These are phyloP conservation scores for Mythimna vitellina DNA, from an alignment of 2,888 invertebrate genomes.

Conservation along the genomic window DNA sequence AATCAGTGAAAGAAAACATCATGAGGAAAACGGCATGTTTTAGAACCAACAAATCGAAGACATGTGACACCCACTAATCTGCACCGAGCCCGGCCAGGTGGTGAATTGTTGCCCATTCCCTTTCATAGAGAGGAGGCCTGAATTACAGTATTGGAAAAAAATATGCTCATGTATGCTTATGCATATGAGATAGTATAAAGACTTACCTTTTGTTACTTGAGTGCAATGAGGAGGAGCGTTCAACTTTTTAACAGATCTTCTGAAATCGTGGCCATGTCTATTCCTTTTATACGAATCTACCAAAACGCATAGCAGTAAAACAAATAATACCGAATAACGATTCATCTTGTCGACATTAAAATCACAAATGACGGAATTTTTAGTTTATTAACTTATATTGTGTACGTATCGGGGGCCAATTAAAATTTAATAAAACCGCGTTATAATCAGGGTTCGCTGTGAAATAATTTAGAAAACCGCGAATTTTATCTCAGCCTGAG, in stretches of 20 bases:
- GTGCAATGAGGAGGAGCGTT: slow-evolving; percentile 80
- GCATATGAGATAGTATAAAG: not conserved
- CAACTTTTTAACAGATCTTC: slow-evolving; percentile 47
- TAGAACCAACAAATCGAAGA: too few species aligned
- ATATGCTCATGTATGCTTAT: too few species aligned
- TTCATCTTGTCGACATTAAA: slow-evolving; percentile 51
- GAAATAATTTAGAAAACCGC: not conserved
- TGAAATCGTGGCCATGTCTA: slow-evolving; percentile 14
- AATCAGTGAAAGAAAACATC: too few species aligned
- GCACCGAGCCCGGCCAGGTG: too few species aligned
- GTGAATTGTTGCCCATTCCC: too few species aligned
- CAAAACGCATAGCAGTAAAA: slow-evolving; percentile 50
- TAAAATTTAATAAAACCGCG: slow-evolving; percentile 7
- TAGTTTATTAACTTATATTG: not conserved
- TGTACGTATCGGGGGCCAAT: slow-evolving; percentile 19
- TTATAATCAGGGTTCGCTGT: slow-evolving; percentile 16
- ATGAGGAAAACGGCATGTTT: too few species aligned
- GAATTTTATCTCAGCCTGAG: not conserved
- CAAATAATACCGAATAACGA: slow-evolving; percentile 30
- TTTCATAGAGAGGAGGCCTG: too few species aligned
- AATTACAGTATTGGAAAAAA: too few species aligned
- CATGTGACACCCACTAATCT: too few species aligned
- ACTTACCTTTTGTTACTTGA: slow-evolving; percentile 78
- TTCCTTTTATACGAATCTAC: slow-evolving; percentile 51
- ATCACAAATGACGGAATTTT: slow-evolving; percentile 17